phyloP scores from a whole-genome alignment of 1,140 invertebrate genomes.

The Dolichoris vasculosae region DNA sequence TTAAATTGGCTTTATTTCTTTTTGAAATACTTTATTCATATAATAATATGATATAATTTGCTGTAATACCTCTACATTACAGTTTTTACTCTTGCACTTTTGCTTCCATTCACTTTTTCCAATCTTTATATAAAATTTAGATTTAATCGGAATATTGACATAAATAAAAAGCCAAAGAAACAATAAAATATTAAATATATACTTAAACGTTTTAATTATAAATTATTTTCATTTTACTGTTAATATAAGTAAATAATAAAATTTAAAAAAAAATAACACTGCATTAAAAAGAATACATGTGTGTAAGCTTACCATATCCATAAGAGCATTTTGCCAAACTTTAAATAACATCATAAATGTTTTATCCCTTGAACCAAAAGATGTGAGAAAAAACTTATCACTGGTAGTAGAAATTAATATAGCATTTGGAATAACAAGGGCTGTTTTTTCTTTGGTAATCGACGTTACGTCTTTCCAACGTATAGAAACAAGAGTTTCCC shows the following conservation, averaged over 20 bases:
- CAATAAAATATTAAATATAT: constrained; percentile 48
- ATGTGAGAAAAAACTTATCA: constrained; percentile 95
- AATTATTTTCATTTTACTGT: constrained; percentile 43
- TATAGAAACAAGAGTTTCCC: constrained; percentile 89
- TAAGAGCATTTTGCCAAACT: constrained; percentile 95
- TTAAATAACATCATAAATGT: constrained; percentile 95
- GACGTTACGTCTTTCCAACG: constrained; percentile 92
- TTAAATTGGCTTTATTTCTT: constrained; percentile 24
- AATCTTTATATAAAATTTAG: constrained; percentile 53
- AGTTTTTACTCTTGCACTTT: constrained; percentile 53
- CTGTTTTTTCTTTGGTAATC: constrained; percentile 95
- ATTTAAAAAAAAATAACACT: constrained; percentile 36
- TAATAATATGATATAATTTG: constrained; percentile 47
- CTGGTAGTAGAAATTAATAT: constrained; percentile 88
- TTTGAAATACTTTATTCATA: constrained; percentile 17
- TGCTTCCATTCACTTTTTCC: constrained; percentile 52
- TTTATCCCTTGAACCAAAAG: constrained; percentile 93
- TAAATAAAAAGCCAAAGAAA: constrained; percentile 53
- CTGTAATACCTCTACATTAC: constrained; percentile 52
- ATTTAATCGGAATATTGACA: constrained; percentile 53
- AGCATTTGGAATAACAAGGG: constrained; percentile 95
- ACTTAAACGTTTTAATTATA: constrained; percentile 41
- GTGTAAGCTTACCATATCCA: constrained; percentile 82
- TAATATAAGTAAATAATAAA: constrained; percentile 46
- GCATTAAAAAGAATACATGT: background rate